Evolutionary conservation across 2,888 invertebrate genomes (phyloP).

Genomic region (Cryptocheilus praepositus): DNA sequence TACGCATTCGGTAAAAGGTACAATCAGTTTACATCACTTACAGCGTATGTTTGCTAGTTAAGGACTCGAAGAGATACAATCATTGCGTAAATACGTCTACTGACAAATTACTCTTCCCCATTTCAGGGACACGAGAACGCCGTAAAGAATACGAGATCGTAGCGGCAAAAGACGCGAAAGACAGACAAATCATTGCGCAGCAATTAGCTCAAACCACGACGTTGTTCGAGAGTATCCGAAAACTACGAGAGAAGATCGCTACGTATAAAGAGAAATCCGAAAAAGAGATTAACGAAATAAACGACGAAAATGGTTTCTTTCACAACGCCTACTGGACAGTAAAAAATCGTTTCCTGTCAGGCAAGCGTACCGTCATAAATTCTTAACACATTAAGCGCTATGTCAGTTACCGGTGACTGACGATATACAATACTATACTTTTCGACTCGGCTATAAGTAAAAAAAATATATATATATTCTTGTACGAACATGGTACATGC

Average conservation of each 20-base stretch:
- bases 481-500: no score
- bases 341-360: slow-evolving; percentile 52
- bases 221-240: slow-evolving; percentile 52
- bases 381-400: background rate
- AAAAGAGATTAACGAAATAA: slow-evolving; percentile 46
- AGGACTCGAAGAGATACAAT: background rate
- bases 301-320: slow-evolving; percentile 53
- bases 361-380: slow-evolving; percentile 33
- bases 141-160: slow-evolving; percentile 53
- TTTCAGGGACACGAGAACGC: slow-evolving; percentile 50
- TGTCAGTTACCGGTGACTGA: no score
- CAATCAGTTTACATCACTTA: no score
- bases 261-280: slow-evolving; percentile 25
- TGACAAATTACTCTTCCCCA: background rate
- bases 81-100: background rate
- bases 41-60: no score
- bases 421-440: no score
- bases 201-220: slow-evolving; percentile 50
- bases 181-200: slow-evolving; percentile 51
- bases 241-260: slow-evolving; percentile 43
- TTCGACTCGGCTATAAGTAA: no score
- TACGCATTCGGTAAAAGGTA: no score
- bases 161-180: slow-evolving; percentile 57
- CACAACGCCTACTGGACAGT: slow-evolving; percentile 43
- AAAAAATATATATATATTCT: no score